phyloP scores from a whole-genome alignment of 2,113 vertebrate species.

The Glareola pratincola region DNA sequence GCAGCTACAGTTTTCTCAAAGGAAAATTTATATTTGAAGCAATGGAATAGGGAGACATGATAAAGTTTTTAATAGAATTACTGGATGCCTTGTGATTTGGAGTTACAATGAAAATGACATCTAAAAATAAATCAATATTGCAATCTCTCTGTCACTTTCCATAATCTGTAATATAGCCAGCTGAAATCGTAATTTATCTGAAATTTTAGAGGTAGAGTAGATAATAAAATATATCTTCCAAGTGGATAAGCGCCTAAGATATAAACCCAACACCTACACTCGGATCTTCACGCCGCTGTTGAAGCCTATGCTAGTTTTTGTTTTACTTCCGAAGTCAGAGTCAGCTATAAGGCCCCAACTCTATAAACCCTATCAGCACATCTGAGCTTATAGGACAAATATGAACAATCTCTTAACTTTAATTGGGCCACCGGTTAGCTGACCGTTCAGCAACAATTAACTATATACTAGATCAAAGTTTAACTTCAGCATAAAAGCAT shows the following conservation, averaged over 20 bases:
- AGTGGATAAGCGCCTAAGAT: background rate
- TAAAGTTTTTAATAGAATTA: conserved; percentile 37
- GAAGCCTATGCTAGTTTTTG: background rate
- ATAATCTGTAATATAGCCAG: background rate
- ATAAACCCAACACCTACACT: background rate
- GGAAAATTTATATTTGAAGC: background rate
- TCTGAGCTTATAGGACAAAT: background rate
- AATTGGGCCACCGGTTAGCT: background rate
- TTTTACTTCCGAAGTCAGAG: background rate
- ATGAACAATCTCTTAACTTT: background rate
- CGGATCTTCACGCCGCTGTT: background rate
- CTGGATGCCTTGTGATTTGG: conserved; percentile 8
- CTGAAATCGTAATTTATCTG: background rate
- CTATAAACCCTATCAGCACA: background rate
- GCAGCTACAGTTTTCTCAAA: background rate
- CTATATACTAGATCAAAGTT: background rate
- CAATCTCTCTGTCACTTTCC: background rate
- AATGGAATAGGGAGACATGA: background rate
- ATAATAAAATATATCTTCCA: background rate
- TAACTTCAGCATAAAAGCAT: background rate
- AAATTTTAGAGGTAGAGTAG: background rate
- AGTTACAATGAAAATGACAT: background rate
- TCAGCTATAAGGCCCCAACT: background rate
- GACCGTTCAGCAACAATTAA: background rate
- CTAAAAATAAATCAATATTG: conserved; percentile 20